phyloP scores from a whole-genome alignment of 2,888 invertebrate genomes.

The Lasius fuliginosus region DNA sequence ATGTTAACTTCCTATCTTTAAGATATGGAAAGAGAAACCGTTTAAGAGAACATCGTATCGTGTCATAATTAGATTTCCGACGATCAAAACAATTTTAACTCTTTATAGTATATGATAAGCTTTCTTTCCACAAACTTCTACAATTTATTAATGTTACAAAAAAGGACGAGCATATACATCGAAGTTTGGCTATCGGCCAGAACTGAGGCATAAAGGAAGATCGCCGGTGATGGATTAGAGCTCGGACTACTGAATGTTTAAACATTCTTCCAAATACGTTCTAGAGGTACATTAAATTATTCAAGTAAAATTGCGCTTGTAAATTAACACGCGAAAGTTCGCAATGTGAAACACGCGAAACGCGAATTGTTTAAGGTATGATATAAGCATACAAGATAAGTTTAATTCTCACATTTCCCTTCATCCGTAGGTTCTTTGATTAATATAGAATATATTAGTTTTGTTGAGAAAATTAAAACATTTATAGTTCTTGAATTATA shows the following conservation, averaged over 20 bases:
- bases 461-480: neutral
- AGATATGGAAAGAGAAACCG: neutral
- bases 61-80: neutral
- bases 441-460: neutral
- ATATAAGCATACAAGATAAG: neutral
- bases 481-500: neutral
- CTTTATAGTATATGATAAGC: slow-evolving; percentile 25
- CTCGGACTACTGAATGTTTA: slow-evolving; percentile 33
- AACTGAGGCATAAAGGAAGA: neutral
- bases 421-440: neutral
- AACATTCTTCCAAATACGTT: slow-evolving; percentile 20
- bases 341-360: neutral
- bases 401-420: neutral
- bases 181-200: slow-evolving; percentile 34
- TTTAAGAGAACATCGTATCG: slow-evolving; percentile 11
- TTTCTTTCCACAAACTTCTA: slow-evolving; percentile 38
- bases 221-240: slow-evolving; percentile 27
- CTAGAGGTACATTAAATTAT: neutral
- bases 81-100: slow-evolving; percentile 33
- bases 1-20: neutral
- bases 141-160: slow-evolving; percentile 40
- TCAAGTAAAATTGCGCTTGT: neutral
- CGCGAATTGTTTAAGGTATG: neutral
- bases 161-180: slow-evolving; percentile 23
- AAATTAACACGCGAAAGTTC: slow-evolving; percentile 9